Conservation (phyloP, 2,113 vertebrate species). For the Capreolus pygargus region DNA sequence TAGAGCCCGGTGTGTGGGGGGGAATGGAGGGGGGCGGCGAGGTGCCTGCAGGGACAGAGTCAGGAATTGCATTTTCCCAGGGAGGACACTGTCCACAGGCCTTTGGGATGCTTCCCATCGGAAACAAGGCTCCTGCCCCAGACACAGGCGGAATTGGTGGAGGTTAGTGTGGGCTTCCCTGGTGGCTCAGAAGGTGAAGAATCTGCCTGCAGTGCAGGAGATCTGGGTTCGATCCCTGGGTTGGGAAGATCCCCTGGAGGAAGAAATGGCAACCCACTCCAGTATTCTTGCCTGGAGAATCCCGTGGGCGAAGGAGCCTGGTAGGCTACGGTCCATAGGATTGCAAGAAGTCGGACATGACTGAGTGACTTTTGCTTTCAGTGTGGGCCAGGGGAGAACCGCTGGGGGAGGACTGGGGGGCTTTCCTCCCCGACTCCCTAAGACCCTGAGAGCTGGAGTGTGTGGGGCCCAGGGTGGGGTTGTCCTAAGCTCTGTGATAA, state of each 20-base stretch:
- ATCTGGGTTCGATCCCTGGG: fast-evolving
- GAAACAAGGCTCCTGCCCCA: neutral
- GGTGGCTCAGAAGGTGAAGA: neutral
- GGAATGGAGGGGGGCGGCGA: neutral
- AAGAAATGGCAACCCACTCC: neutral
- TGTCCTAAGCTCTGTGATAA: neutral
- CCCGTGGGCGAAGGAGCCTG: neutral
- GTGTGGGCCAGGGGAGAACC: neutral
- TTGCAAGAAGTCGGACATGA: neutral
- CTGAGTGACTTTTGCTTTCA: neutral
- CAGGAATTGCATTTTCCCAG: neutral
- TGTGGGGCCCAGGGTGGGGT: neutral
- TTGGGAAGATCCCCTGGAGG: neutral
- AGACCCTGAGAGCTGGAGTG: neutral
- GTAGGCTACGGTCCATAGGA: too few species aligned
- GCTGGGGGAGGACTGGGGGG: fast-evolving
- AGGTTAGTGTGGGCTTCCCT: neutral
- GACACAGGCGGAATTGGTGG: neutral
- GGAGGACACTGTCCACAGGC: neutral
- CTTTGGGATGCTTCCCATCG: neutral
- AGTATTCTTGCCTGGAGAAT: neutral
- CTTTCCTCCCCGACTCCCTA: neutral
- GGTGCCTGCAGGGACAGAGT: too few species aligned
- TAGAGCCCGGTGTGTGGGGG: neutral
- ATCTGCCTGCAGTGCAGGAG: neutral